Evolutionary conservation across 1,140 invertebrate genomes (phyloP).

Genomic region (Calycopis cecrops): DNA sequence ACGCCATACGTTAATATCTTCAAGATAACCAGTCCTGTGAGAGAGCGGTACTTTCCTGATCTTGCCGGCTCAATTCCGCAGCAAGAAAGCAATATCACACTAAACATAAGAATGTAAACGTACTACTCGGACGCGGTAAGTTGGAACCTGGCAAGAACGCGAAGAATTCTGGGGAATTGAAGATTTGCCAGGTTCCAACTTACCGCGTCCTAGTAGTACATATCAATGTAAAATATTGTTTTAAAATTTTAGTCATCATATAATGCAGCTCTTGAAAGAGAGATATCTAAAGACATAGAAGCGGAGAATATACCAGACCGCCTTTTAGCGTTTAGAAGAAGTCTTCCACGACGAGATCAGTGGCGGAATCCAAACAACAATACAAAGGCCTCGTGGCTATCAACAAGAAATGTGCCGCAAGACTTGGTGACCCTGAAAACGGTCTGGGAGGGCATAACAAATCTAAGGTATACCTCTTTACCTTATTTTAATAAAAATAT

Average conservation of each 20-base stretch:
- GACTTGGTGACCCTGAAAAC: slow-evolving; percentile 77
- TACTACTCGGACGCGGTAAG: too few relatives aligned
- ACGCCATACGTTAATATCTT: too few relatives aligned
- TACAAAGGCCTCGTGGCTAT: slow-evolving; percentile 70
- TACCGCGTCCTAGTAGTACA: too few relatives aligned
- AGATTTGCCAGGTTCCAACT: too few relatives aligned
- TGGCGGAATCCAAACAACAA: slow-evolving; percentile 70
- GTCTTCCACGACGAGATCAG: slow-evolving; percentile 65
- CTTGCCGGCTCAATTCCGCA: too few relatives aligned
- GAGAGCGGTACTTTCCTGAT: too few relatives aligned
- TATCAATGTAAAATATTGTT: slow-evolving; percentile 16
- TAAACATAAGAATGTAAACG: too few relatives aligned
- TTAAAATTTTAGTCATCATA: slow-evolving; percentile 42
- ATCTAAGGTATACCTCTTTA: slow-evolving; percentile 56
- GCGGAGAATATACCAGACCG: slow-evolving; percentile 41
- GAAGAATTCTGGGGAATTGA: too few relatives aligned
- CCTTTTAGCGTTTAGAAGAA: slow-evolving; percentile 67
- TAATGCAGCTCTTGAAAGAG: slow-evolving; percentile 45
- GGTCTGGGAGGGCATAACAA: slow-evolving; percentile 77
- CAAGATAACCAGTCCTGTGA: too few relatives aligned
- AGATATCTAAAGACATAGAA: slow-evolving; percentile 56
- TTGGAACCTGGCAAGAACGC: too few relatives aligned
- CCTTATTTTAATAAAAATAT: too few relatives aligned
- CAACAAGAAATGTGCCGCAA: slow-evolving; percentile 69
- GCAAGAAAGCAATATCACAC: too few relatives aligned